Evolutionary conservation across 2,113 vertebrate species (phyloP), one percentile per base, ranked within the genome.

Genomic region (Notothenia rossii): DNA sequence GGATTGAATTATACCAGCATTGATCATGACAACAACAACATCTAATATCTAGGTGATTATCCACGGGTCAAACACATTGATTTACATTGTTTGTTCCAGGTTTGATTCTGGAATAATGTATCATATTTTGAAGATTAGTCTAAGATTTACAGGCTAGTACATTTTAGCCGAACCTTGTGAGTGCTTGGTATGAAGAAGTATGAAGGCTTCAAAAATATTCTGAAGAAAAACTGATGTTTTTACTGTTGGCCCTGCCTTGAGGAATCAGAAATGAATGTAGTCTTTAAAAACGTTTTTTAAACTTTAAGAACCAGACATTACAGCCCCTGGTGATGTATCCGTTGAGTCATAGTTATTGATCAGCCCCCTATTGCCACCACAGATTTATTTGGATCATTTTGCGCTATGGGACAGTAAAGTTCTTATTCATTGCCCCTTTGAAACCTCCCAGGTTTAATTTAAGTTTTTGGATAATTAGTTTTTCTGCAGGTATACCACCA

Each of bases 381-480:
- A 79, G 64, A 89, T 86, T 88, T 67, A 84, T 84, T 53, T 72
- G 69, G 75, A 72, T 74, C 50, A 66, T 48, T 82, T 64, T 82
- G 33, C 7, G 10, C 63, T 33, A 9, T 25, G 50, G 68, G 75
- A 62, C 72, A 60, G 45, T 80, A 60, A 79, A 82, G 51, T 20
- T 69, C 49, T 73, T 40, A 50, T 80, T 86, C 72, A 72, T 69
- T 77, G 55, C 58, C 66, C 76, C 68, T 76, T 73, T 82, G 56
- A 78, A 85, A 79, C 66, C 66, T 74, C 68, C 70, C 50, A 48
- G 77, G 11, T 83, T 77, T 77, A 75, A 85, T 82, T 67, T 64
- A 56, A 87, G 85, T 77, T 81, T 77, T 50, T 55, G 51, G 79
- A 79, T 82, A 86, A 85, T 83, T 87, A 65, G 17, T 60, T 83